phyloP scores from a whole-genome alignment of 2,113 vertebrate species.

The Silurus asotus region DNA sequence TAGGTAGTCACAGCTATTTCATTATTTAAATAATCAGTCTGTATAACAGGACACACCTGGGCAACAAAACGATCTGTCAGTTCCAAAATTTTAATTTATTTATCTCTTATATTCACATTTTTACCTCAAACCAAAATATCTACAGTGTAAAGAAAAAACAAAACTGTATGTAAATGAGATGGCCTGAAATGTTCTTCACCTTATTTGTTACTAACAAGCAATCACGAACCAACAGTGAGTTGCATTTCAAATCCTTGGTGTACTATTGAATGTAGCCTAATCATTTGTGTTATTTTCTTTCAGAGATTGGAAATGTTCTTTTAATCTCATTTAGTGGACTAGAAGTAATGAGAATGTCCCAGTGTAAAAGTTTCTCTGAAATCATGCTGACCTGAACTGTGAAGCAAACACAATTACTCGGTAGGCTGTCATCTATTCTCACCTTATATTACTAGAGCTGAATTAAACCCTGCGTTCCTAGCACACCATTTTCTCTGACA shows the following conservation, averaged over 20 bases:
- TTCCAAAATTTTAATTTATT: too few species aligned
- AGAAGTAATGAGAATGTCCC: neutral
- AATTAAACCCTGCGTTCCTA: conserved; percentile 7
- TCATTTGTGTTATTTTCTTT: neutral
- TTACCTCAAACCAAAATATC: neutral
- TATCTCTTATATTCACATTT: neutral
- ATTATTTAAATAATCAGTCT: too few species aligned
- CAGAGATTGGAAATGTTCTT: neutral
- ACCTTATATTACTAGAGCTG: conserved; percentile 10
- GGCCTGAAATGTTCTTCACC: neutral
- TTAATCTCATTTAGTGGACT: neutral
- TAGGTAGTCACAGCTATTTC: too few species aligned
- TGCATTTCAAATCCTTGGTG: neutral
- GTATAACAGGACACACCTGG: too few species aligned
- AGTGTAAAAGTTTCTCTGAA: neutral
- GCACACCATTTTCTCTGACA: neutral
- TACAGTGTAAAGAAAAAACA: neutral
- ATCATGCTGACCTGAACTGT: neutral
- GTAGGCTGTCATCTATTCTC: neutral
- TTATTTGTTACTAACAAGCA: neutral
- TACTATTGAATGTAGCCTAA: too few species aligned
- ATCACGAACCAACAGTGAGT: neutral
- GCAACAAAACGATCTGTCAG: too few species aligned
- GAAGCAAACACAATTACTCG: neutral
- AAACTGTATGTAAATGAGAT: neutral